Evolutionary conservation across 2,797 vertebrate species (phyloP), one percentile per base, ranked within the genome.

Genomic region (Eulemur coronatus): DNA sequence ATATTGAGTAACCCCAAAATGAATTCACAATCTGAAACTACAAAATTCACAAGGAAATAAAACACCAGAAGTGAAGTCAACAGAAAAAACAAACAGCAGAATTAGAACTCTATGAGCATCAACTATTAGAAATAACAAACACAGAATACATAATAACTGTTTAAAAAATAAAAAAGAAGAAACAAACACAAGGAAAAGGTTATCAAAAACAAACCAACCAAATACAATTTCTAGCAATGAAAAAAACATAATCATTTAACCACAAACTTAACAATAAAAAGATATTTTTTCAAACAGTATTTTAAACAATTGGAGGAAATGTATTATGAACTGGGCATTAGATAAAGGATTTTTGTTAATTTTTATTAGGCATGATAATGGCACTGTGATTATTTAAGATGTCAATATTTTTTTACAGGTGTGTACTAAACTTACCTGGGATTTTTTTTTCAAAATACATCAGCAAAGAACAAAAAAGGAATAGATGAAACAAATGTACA

Each of bases 241-340:
- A 93, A 46, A 46, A 80, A 87, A 94, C 52, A 76, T 26, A 89
- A 65, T 57, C 15, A 75, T 46, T 95, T 91, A 95, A 76, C 30
- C 82, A 90, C 89, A 96, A 75, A 57, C 3, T 43, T 72, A 96
- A 57, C n/a, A 95, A 35, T 75, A 93, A 91, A 94, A 76, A 86
- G 43, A 14, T 26, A 69, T 63, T 80, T 87, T 96, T 84, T 80
- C 75, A 96, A 96, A 84, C 7, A 89, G 70, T 43, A 84, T 30
- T 88, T 79, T 84, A 89, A 94, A 94, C 10, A 89, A 52, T 22
- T 87, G 46, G 63, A 26, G 28, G 55, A 78, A 92, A 80, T 57
- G 13, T 13, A 73, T 67, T 81, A 93, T 72, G 20, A 26, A 93
- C 22, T 24, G 5, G 13, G 24, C 73, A 69, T 35, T 35, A 97